These are phyloP conservation scores for Drosophila bocqueti DNA, from an alignment of 1,140 invertebrate species.

Conservation along the genomic window DNA sequence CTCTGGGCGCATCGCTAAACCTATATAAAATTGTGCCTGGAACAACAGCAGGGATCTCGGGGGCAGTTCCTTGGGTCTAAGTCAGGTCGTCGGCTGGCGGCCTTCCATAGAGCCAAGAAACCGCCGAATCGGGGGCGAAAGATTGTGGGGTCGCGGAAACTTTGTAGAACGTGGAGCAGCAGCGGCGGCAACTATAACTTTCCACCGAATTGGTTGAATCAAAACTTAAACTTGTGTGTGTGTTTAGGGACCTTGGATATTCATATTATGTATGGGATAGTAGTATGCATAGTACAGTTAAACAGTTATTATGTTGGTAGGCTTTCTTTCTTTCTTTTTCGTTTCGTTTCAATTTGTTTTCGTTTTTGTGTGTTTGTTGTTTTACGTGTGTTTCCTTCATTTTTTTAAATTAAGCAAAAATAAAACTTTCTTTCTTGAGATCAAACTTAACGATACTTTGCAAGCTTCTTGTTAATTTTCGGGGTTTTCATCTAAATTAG, in stretches of 20 bases:
- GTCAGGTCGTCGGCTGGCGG: slow-evolving; percentile 46
- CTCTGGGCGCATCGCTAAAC: slow-evolving; percentile 80
- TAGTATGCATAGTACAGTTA: slow-evolving; percentile 77
- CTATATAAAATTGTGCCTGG: slow-evolving; percentile 75
- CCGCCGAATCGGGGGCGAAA: slow-evolving; percentile 4
- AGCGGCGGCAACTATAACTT: not conserved
- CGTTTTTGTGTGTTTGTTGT: slow-evolving; percentile 28
- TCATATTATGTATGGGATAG: slow-evolving; percentile 65
- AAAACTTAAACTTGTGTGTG: slow-evolving; percentile 60
- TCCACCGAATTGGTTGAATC: slow-evolving; percentile 44
- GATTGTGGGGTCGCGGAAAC: slow-evolving; percentile 25
- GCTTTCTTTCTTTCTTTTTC: slow-evolving; percentile 49
- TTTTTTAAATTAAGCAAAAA: slow-evolving; percentile 81
- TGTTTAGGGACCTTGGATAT: slow-evolving; percentile 39
- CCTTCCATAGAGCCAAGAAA: slow-evolving; percentile 71
- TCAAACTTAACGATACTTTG: slow-evolving; percentile 84
- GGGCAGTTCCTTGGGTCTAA: slow-evolving; percentile 65
- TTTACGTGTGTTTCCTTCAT: slow-evolving; percentile 32
- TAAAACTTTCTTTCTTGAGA: slow-evolving; percentile 76
- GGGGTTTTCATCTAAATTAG: slow-evolving; percentile 42
- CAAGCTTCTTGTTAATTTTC: slow-evolving; percentile 58
- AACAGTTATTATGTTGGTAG: slow-evolving; percentile 71
- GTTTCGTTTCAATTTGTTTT: slow-evolving; percentile 23
- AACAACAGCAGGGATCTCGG: slow-evolving; percentile 58
- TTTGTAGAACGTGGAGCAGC: slow-evolving; percentile 48